phyloP scores from a whole-genome alignment of 2,797 vertebrate genomes.

The Peromyscus nudipes region DNA sequence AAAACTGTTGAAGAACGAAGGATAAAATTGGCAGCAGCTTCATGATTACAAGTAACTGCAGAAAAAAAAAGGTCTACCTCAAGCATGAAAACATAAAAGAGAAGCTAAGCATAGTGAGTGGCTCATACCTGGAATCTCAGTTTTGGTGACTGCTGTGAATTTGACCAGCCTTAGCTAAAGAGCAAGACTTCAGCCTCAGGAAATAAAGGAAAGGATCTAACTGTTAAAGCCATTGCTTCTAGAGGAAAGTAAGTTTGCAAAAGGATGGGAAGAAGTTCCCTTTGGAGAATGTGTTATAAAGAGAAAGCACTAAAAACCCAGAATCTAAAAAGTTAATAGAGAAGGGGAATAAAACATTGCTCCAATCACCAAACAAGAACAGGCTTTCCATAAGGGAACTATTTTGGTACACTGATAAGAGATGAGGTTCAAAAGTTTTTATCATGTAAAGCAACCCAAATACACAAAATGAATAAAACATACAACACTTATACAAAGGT shows the following conservation, averaged over 20 bases:
- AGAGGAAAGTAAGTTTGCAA: neutral
- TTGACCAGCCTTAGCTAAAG: neutral
- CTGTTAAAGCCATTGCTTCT: conserved; percentile 1
- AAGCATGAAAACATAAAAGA: neutral
- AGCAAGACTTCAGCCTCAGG: neutral
- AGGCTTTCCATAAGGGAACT: neutral
- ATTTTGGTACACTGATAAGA: neutral
- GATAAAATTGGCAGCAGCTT: neutral
- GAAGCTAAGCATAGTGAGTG: neutral
- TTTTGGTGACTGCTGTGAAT: neutral
- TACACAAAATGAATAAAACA: conserved; percentile 41
- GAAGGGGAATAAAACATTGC: neutral
- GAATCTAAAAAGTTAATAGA: conserved; percentile 1
- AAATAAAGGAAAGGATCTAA: conserved; percentile 3
- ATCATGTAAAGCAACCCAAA: conserved; percentile 32
- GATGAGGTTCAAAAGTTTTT: neutral
- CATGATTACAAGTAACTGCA: neutral
- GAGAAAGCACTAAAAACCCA: neutral
- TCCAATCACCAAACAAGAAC: neutral
- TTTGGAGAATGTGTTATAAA: neutral
- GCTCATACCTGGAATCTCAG: neutral
- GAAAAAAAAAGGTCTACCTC: neutral
- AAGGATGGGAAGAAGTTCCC: neutral
- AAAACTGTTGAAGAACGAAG: neutral
- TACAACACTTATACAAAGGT: conserved; percentile 31